These are phyloP conservation scores for Mesembrinibis cayennensis DNA, from an alignment of 2,113 vertebrate genomes.

Conservation along the genomic window DNA sequence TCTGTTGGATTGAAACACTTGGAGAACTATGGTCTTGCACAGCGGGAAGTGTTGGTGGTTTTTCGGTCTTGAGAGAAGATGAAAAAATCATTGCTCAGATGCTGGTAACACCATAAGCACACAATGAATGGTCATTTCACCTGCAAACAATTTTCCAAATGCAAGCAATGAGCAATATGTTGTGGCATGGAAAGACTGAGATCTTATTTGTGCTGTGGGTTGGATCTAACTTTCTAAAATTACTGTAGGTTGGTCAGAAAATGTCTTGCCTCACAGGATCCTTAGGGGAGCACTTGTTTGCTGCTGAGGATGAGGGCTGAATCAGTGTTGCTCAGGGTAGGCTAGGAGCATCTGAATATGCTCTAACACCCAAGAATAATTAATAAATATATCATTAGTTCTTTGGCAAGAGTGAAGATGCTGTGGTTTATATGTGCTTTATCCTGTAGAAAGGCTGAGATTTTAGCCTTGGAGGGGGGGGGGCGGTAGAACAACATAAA, in stretches of 20 bases:
- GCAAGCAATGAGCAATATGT: not conserved
- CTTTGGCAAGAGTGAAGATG: not conserved
- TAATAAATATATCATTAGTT: not conserved
- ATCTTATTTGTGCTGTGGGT: not conserved
- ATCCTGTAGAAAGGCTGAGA: not conserved
- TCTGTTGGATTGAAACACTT: not conserved
- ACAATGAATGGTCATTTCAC: not conserved
- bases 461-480: not conserved
- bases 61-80: not conserved
- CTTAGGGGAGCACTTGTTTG: not conserved
- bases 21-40: not conserved
- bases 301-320: not conserved
- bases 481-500: not conserved
- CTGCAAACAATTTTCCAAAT: not conserved
- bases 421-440: not conserved
- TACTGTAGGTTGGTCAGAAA: not conserved
- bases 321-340: not conserved
- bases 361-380: not conserved
- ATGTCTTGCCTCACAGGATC: not conserved
- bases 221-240: not conserved
- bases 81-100: not conserved
- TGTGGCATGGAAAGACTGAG: not conserved
- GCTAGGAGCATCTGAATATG: not conserved
- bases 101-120: not conserved
- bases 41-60: not conserved